phyloP scores from a whole-genome alignment of 1,140 invertebrate species.

The Phortica variegata region DNA sequence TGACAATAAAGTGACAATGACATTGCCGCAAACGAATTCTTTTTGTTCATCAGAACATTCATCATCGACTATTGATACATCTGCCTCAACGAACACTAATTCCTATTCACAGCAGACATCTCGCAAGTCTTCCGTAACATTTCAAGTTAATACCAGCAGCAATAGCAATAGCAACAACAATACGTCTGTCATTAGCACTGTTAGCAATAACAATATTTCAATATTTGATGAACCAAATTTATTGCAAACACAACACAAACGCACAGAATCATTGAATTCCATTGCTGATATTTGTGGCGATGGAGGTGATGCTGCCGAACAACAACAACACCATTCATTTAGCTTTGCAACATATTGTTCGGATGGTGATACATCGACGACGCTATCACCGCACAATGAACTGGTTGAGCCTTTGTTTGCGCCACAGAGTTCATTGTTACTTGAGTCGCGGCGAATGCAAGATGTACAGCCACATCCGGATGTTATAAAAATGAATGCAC shows the following conservation, averaged over 20 bases:
- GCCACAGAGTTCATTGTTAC: no score
- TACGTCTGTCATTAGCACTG: background rate
- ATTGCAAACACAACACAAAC: no score
- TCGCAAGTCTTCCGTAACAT: constrained; percentile 41
- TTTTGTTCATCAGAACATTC: constrained; percentile 28
- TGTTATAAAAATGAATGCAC: constrained; percentile 45
- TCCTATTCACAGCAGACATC: constrained; percentile 33
- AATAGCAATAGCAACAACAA: background rate
- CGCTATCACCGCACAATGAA: background rate
- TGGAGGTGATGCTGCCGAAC: no score
- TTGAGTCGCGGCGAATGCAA: constrained; percentile 35
- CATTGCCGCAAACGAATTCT: constrained; percentile 9
- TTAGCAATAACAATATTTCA: no score
- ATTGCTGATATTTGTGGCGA: no score
- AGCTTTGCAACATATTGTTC: constrained; percentile 41
- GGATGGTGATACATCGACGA: background rate
- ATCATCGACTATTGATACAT: constrained; percentile 10
- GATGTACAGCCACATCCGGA: constrained; percentile 49
- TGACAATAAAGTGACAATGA: background rate
- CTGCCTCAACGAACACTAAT: background rate
- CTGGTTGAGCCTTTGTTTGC: background rate
- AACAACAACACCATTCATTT: constrained; percentile 29
- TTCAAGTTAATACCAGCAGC: constrained; percentile 26
- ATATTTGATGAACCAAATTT: no score
- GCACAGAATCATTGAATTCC: no score